phyloP scores from a whole-genome alignment of 2,113 vertebrate genomes.

The Isurus oxyrinchus region DNA sequence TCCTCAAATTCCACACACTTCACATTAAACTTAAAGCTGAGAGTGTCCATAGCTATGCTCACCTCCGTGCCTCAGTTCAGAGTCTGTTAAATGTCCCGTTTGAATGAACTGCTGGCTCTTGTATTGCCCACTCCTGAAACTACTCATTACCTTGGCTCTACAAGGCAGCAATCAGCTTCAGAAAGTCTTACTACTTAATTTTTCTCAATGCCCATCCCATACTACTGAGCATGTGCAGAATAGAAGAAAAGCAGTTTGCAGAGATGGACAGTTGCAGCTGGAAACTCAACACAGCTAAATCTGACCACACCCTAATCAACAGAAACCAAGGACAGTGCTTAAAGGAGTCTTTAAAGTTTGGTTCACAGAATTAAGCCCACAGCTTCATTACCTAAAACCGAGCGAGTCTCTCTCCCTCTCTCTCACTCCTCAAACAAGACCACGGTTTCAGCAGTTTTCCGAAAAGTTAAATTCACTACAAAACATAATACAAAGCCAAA shows the following conservation, averaged over 20 bases:
- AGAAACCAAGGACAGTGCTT: not conserved
- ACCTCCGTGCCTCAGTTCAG: not conserved
- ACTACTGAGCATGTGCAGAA: not conserved
- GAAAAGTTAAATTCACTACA: not conserved
- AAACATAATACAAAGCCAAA: not conserved
- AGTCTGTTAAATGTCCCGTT: not conserved
- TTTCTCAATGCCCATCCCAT: not conserved
- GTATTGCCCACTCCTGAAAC: not conserved
- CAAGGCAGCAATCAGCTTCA: not conserved
- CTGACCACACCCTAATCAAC: slow-evolving; percentile 45
- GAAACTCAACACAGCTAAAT: slow-evolving; percentile 37
- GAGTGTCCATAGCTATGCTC: not conserved
- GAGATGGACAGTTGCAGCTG: slow-evolving; percentile 53
- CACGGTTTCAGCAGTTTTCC: not conserved
- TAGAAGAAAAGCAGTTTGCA: not conserved
- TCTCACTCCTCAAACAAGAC: not conserved
- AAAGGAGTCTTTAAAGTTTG: not conserved
- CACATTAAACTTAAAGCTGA: not conserved
- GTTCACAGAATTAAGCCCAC: not conserved
- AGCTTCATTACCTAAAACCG: not conserved
- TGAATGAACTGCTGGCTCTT: not conserved
- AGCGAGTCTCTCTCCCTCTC: not conserved
- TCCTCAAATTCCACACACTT: not conserved
- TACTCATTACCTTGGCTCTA: not conserved
- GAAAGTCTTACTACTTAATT: not conserved